Evolutionary conservation across 2,888 invertebrate genomes (phyloP).

Genomic region (Epinotia nisella): DNA sequence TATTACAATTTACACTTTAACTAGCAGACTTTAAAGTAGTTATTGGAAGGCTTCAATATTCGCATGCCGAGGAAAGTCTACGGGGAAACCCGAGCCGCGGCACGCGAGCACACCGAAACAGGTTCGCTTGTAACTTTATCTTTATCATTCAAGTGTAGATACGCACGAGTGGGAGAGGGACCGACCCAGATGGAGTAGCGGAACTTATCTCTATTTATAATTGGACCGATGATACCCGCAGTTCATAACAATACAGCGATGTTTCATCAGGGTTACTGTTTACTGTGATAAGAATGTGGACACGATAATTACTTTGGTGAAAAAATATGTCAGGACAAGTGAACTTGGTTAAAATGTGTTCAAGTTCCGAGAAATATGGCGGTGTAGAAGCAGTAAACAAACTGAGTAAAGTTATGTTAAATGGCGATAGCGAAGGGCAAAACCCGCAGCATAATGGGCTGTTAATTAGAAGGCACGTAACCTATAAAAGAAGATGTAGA

Average conservation of each 20-base stretch:
- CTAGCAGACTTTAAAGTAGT: conserved; percentile 9
- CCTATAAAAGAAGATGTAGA: conserved; percentile 20
- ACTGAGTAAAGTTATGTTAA: conserved; percentile 20
- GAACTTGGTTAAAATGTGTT: conserved; percentile 14
- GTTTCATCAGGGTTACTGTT: conserved; percentile 59
- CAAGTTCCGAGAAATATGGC: neutral
- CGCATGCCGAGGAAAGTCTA: conserved; percentile 66
- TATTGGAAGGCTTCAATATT: conserved; percentile 46
- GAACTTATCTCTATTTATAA: conserved; percentile 78
- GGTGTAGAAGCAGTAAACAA: conserved; percentile 4
- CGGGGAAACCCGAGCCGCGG: conserved; percentile 67
- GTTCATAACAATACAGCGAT: conserved; percentile 62
- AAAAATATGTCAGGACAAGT: conserved; percentile 37
- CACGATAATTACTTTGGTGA: conserved; percentile 47
- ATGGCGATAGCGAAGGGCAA: conserved; percentile 3
- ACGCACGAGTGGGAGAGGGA: conserved; percentile 53
- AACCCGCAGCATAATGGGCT: conserved; percentile 5
- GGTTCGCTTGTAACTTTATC: conserved; percentile 60
- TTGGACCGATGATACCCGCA: conserved; percentile 63
- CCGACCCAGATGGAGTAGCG: conserved; percentile 59
- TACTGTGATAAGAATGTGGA: conserved; percentile 41
- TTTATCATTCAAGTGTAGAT: conserved; percentile 47
- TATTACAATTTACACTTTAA: conserved; percentile 23
- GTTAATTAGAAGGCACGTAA: conserved; percentile 25
- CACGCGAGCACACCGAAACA: conserved; percentile 58